phyloP scores from a whole-genome alignment of 2,888 invertebrate species.

The Eristalinus sepulchralis region DNA sequence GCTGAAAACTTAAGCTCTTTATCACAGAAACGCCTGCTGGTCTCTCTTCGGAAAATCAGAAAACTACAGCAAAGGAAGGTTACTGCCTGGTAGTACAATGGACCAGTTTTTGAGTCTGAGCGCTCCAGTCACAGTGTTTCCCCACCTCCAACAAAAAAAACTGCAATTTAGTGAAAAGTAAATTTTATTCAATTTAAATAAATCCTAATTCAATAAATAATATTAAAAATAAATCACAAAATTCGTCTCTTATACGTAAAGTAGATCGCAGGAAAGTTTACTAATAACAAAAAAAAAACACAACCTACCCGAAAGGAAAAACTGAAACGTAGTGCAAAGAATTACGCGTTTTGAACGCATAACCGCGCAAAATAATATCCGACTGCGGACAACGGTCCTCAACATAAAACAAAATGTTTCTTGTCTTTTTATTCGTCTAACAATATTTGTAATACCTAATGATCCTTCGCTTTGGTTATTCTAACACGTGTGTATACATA shows the following conservation, averaged over 20 bases:
- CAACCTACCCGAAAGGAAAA: constrained; percentile 14
- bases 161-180: constrained; percentile 65
- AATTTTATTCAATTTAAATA: constrained; percentile 71
- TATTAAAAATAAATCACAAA: constrained; percentile 59
- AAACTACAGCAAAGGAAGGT: no score
- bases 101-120: no score
- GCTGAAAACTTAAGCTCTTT: no score
- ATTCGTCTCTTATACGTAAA: constrained; percentile 36
- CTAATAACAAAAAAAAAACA: constrained; percentile 16
- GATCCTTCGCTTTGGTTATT: constrained; percentile 29
- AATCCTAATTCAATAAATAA: constrained; percentile 46
- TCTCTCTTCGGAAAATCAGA: no score
- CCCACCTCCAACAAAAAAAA: not conserved
- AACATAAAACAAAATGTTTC: constrained; percentile 45
- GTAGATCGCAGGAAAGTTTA: constrained; percentile 20
- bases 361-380: constrained; percentile 14
- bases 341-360: constrained; percentile 29
- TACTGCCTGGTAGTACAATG: no score
- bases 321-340: constrained; percentile 13
- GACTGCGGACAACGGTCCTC: constrained; percentile 29
- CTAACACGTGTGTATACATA: constrained; percentile 44
- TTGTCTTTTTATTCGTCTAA: constrained; percentile 62
- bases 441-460: constrained; percentile 53
- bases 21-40: no score
- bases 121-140: no score